phyloP scores from a whole-genome alignment of 2,797 vertebrate genomes.

The Coregonus suidteri region DNA sequence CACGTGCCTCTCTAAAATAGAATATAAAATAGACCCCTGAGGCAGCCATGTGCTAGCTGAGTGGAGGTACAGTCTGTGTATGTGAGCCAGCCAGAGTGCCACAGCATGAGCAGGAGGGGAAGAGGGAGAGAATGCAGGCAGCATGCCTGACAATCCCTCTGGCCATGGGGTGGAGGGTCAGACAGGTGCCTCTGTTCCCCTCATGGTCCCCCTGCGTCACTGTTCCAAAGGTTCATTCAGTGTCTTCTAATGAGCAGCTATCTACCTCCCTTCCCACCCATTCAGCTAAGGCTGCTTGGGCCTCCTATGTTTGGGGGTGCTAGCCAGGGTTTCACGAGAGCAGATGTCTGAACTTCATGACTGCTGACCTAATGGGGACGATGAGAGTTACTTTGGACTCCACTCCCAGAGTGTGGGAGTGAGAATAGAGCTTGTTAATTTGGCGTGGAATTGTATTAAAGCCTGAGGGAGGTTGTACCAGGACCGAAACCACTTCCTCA shows the following conservation, averaged over 20 bases:
- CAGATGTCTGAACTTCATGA: slow-evolving; percentile 5
- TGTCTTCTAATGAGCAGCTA: background rate
- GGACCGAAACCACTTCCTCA: background rate
- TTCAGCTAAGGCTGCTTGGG: background rate
- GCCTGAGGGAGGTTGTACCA: background rate
- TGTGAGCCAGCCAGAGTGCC: slow-evolving; percentile 9
- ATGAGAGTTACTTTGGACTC: slow-evolving; percentile 5
- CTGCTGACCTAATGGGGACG: slow-evolving; percentile 4
- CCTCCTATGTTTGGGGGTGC: slow-evolving; percentile 19
- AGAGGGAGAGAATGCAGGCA: slow-evolving; percentile 2
- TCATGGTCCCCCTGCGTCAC: slow-evolving; percentile 43
- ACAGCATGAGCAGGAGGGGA: slow-evolving; percentile 4
- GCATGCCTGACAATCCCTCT: slow-evolving; percentile 26
- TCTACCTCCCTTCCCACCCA: slow-evolving; percentile 4
- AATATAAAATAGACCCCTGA: background rate
- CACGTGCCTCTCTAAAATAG: background rate
- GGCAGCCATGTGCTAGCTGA: background rate
- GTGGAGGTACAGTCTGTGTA: background rate
- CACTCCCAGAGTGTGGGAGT: background rate
- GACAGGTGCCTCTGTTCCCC: slow-evolving; percentile 59
- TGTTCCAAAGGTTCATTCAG: slow-evolving; percentile 31
- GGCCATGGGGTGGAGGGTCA: slow-evolving; percentile 48
- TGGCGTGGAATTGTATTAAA: background rate
- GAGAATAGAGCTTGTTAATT: background rate
- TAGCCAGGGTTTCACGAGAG: slow-evolving; percentile 20